phyloP scores from a whole-genome alignment of 1,140 invertebrate species.

The Sycophaga agraensis region DNA sequence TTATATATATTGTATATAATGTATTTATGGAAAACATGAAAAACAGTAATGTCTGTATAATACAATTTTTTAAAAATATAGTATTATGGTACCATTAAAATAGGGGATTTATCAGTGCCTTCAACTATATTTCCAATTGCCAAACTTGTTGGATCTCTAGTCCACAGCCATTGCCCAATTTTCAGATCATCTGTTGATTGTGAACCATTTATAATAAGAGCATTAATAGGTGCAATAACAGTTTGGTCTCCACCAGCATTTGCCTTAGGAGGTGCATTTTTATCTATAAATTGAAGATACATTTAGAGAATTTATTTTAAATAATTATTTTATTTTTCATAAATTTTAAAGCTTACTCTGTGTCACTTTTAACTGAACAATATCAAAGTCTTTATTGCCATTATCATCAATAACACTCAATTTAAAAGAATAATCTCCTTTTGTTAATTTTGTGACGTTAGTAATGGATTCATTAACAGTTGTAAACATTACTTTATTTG shows the following conservation, averaged over 20 bases:
- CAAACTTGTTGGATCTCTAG: slow-evolving; percentile 74
- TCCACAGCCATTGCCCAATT: slow-evolving; percentile 85
- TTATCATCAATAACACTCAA: slow-evolving; percentile 83
- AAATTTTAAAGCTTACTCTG: slow-evolving; percentile 71
- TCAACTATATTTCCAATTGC: slow-evolving; percentile 81
- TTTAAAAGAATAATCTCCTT: slow-evolving; percentile 82
- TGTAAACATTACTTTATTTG: slow-evolving; percentile 56
- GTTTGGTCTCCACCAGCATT: slow-evolving; percentile 84
- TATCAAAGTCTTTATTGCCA: slow-evolving; percentile 74
- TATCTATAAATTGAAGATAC: slow-evolving; percentile 62
- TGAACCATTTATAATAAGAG: slow-evolving; percentile 82
- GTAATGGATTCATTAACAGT: slow-evolving; percentile 63
- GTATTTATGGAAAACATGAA: background rate
- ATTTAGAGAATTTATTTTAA: background rate
- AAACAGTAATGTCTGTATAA: background rate
- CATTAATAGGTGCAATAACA: slow-evolving; percentile 72
- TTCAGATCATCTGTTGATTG: slow-evolving; percentile 84
- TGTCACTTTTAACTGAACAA: slow-evolving; percentile 78
- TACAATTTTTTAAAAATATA: too few relatives aligned
- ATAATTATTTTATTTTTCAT: background rate
- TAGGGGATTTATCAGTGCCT: slow-evolving; percentile 70
- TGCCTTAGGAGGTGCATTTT: slow-evolving; percentile 85
- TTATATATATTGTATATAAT: background rate
- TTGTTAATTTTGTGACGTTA: slow-evolving; percentile 78
- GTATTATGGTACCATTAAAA: slow-evolving; percentile 68